phyloP scores from a whole-genome alignment of 2,888 invertebrate genomes.

The Glyphotaelius pellucidus region DNA sequence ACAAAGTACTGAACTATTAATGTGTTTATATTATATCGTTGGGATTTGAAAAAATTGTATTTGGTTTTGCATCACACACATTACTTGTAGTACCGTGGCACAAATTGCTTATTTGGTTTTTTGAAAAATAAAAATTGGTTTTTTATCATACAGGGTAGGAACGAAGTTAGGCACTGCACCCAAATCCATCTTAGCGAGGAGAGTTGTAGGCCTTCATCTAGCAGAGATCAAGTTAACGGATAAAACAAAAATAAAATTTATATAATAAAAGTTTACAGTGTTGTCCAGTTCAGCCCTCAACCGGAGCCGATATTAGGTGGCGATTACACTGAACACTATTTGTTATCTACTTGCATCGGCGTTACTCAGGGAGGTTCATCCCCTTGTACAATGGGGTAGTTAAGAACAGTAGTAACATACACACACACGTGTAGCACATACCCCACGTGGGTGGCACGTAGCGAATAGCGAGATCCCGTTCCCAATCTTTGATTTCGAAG shows the following conservation, averaged over 20 bases:
- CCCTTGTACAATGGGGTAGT: constrained; percentile 42
- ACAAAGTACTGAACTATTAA: no score
- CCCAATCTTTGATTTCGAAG: constrained; percentile 14
- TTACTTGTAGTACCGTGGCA: background rate
- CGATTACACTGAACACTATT: constrained; percentile 45
- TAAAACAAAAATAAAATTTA: background rate
- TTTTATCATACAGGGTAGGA: no score
- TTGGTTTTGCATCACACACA: no score
- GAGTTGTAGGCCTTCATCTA: background rate
- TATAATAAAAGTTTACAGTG: background rate
- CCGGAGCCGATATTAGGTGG: constrained; percentile 34
- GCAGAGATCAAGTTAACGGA: background rate
- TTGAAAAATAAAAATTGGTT: background rate
- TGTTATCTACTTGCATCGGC: constrained; percentile 45
- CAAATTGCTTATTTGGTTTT: background rate
- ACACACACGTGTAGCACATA: background rate
- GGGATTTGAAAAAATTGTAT: background rate
- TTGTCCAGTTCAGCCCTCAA: background rate
- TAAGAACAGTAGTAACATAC: constrained; percentile 36
- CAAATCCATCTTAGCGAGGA: background rate
- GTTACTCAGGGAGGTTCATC: constrained; percentile 37
- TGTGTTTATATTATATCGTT: background rate
- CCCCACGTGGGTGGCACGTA: background rate
- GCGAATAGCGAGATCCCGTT: background rate
- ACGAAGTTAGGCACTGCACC: background rate